Base-by-base conservation (phyloP, 2,797 vertebrate species). In the Kryptopterus vitreolus region DNA sequence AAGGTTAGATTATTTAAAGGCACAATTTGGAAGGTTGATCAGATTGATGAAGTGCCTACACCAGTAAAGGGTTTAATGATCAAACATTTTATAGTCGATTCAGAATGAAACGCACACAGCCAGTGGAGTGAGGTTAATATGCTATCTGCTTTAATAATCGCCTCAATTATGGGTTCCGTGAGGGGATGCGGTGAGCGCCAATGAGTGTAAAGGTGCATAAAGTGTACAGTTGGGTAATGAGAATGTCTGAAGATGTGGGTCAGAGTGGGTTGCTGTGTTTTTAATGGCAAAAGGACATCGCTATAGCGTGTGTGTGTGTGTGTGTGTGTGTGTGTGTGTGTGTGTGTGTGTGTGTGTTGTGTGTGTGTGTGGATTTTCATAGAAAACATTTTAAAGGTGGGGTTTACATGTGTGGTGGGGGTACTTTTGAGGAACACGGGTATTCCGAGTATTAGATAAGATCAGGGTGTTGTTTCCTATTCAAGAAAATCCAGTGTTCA, bases 341-440 rank as follows among this genome's bases (percentile, higher is more conserved):
- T 74, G 55, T 59, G 50, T 52, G 50, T 52, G 50, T 52, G 50
- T 52, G 7, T 52, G 10, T 6, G 38, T 0, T n/a, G 38, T 43
- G 38, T 43, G 7, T 43, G 38, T n/a, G n/a, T 77, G 76, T 77
- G 59, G 46, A 55, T 61, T 52, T 52, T 26, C 50, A 71, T 22
- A 48, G 55, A 26, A 58, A 43, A 35, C 12, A 58, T 73, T 35
- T 35, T 74, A 24, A 43, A 74, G 53, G 53, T 74, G 33, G 58
- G 72, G 71, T 58, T 73, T n/a, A n/a, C n/a, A n/a, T n/a, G n/a
- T n/a, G n/a, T n/a, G n/a, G 35, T 38, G 71, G 53, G 35, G 26
- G 55, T 74, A n/a, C 35, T 46, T 13, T 33, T 74, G 35, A 55
- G 18, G 29, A 33, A 4, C 71, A 57, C 33, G 33, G 22, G 24